phyloP scores from a whole-genome alignment of 2,888 invertebrate genomes.

The Tipula vernalis region DNA sequence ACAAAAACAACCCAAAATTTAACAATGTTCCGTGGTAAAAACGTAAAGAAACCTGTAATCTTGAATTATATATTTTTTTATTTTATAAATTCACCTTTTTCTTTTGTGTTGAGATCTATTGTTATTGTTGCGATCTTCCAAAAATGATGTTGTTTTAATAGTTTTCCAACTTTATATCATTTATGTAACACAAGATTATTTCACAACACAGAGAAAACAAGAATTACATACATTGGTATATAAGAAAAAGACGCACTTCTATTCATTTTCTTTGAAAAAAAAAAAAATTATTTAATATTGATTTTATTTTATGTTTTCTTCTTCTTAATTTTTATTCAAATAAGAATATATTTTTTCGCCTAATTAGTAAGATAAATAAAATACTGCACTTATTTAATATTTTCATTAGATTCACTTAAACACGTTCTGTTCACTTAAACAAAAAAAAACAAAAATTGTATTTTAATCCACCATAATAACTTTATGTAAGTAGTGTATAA shows the following conservation, averaged over 20 bases:
- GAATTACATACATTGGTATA: background rate
- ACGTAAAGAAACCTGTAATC: background rate
- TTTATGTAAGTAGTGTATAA: background rate
- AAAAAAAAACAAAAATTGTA: background rate
- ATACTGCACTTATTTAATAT: too few species aligned
- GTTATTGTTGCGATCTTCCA: background rate
- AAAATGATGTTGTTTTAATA: background rate
- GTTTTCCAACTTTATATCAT: background rate
- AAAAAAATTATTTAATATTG: background rate
- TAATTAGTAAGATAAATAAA: background rate
- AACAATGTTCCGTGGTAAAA: background rate
- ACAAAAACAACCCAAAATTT: background rate
- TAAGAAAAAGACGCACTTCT: background rate
- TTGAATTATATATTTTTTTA: background rate
- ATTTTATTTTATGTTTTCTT: background rate
- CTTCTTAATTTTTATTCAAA: background rate
- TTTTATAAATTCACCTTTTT: background rate
- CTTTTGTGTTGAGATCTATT: background rate
- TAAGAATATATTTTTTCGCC: background rate
- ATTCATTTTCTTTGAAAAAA: background rate
- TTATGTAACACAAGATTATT: background rate
- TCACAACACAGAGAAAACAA: background rate
- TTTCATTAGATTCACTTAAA: background rate
- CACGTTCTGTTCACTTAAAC: background rate
- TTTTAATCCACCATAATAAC: background rate